Evolutionary conservation across 2,113 vertebrate species (phyloP), one percentile per base, ranked within the genome.

Genomic region (Microcebus murinus): DNA sequence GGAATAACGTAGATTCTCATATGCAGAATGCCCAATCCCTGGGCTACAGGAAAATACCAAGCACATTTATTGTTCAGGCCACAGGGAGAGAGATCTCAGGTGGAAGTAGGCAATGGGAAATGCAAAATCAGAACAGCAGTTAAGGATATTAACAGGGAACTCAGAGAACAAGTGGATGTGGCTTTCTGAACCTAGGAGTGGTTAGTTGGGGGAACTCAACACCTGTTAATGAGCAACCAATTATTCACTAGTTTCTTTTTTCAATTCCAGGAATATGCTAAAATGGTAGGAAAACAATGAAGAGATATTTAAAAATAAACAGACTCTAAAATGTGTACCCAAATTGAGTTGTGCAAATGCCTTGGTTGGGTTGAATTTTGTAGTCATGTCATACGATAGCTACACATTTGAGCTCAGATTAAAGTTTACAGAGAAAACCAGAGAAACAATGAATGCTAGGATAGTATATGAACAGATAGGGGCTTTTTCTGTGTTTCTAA

Each of bases 351-450:
- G 23, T 29, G 42, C 20, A 82, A 59, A 42, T 29, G 55, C 29
- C 15, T 76, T 21, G 1, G 3, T 1, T 91, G 48, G 4, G 11
- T 13, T 83, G 13, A 12, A 29, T 63, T 88, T 76, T 77, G 4
- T 17, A 73, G 4, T 63, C 21, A 20, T 6, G 52, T 68, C 61
- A 39, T 36, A 36, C 3, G 39, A 42, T 29, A 94, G 31, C 52
- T 13, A 93, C 34, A 48, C n/a, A 85, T 59, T 34, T n/a, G 55
- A 94, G 68, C 36, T 86, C 71, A 89, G 31, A 79, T 70, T 18
- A 70, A 82, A 96, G 57, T 79, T 91, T 68, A 31, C 20, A 82
- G 52, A 82, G 21, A 95, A 79, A 86, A 82, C 48, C 11, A 89
- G 74, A 1, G 59, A 93, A 88, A 52, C 25, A 27, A 15, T 34